These are phyloP conservation scores for Epinotia nisella DNA, from an alignment of 2,888 invertebrate genomes.

Conservation along the genomic window DNA sequence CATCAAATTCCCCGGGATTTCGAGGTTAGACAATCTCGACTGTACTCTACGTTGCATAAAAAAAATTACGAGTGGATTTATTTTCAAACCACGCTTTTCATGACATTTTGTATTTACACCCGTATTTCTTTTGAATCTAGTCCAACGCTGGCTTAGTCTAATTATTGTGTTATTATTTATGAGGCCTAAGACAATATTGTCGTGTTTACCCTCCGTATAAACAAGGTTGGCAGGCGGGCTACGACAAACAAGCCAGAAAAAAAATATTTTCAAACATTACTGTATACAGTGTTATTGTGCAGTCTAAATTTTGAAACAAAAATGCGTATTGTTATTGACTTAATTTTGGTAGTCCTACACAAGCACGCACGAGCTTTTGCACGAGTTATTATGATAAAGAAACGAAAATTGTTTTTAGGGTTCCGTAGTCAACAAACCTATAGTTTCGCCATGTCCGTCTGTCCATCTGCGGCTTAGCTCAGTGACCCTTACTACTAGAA, in stretches of 20 bases:
- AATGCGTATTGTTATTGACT: neutral
- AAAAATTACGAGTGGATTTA: too few species aligned
- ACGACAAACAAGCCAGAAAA: slow-evolving; percentile 43
- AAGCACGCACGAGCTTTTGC: too few species aligned
- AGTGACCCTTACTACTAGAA: too few species aligned
- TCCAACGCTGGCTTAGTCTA: slow-evolving; percentile 54
- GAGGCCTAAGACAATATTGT: slow-evolving; percentile 60
- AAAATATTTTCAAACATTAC: slow-evolving; percentile 27
- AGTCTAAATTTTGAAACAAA: neutral
- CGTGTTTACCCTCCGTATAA: slow-evolving; percentile 59
- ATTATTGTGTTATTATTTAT: slow-evolving; percentile 72
- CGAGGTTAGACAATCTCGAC: too few species aligned
- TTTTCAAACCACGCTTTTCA: neutral
- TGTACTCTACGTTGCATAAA: too few species aligned
- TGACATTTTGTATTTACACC: slow-evolving; percentile 11
- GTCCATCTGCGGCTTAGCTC: too few species aligned
- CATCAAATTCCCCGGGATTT: too few species aligned
- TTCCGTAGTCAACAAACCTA: too few species aligned
- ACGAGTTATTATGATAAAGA: too few species aligned
- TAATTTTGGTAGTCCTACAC: too few species aligned
- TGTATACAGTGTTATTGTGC: slow-evolving; percentile 1
- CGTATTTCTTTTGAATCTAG: slow-evolving; percentile 57
- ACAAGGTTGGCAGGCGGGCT: slow-evolving; percentile 54
- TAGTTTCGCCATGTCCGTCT: too few species aligned
- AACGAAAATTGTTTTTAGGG: too few species aligned